These are phyloP conservation scores for Gobius niger DNA, from an alignment of 2,113 vertebrate genomes.

Conservation along the genomic window DNA sequence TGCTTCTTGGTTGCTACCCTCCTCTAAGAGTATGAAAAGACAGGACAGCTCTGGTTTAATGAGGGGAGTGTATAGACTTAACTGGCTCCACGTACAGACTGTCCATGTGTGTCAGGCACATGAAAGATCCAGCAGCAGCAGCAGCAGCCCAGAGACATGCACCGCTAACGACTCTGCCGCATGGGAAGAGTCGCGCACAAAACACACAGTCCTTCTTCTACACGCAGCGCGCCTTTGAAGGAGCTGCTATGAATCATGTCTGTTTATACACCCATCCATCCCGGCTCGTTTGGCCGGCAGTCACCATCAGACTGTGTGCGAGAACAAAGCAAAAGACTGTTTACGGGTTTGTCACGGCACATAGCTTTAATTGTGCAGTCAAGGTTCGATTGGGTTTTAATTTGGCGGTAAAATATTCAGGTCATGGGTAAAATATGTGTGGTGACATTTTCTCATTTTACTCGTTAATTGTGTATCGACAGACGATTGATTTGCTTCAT, in stretches of 20 bases:
- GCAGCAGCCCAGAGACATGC: constrained; percentile 17
- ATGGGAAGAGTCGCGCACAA: constrained; percentile 38
- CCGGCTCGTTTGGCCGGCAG: constrained; percentile 51
- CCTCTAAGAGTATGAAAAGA: background rate
- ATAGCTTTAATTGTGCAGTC: constrained; percentile 26
- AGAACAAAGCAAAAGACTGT: constrained; percentile 51
- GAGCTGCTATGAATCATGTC: constrained; percentile 58
- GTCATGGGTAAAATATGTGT: constrained; percentile 21
- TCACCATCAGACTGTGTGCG: constrained; percentile 44
- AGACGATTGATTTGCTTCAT: constrained; percentile 42
- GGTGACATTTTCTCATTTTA: constrained; percentile 27
- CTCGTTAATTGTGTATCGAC: constrained; percentile 42
- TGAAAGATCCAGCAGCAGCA: constrained; percentile 7
- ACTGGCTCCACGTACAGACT: constrained; percentile 17
- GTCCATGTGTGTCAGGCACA: constrained; percentile 30
- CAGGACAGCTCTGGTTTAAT: constrained; percentile 41
- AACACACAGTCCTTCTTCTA: constrained; percentile 6
- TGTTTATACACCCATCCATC: constrained; percentile 64
- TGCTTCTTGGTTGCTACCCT: background rate
- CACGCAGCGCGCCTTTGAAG: constrained; percentile 22
- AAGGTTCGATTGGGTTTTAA: constrained; percentile 41
- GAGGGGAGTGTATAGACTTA: constrained; percentile 28
- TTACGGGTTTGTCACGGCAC: constrained; percentile 56
- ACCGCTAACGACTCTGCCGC: constrained; percentile 8
- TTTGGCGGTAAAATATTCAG: constrained; percentile 32